Evolutionary conservation across 2,797 vertebrate genomes (phyloP), one percentile per base, ranked within the genome.

Genomic region (Propithecus perrieri): DNA sequence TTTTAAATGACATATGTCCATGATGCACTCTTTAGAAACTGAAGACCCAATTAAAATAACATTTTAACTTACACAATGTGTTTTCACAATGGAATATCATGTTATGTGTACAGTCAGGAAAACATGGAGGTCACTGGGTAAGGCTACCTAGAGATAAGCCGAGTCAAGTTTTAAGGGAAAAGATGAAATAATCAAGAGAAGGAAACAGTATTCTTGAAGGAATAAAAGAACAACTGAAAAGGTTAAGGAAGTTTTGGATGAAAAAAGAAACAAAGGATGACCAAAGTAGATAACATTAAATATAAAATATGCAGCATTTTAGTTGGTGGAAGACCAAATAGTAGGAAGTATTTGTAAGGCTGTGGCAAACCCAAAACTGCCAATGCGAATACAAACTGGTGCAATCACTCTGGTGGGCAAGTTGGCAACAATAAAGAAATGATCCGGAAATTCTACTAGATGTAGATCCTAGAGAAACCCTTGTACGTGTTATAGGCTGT

Each of bases 261-360:
- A 85, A 24, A 95, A 79, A 61, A 79, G 92, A 88, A 92, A 74
- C 38, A 85, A 80, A 17, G 33, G 75, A 75, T 86, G 75, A 30
- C n/a, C 41, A 55, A 86, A 46, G 59, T 81, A 59, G 76, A 50
- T 46, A 94, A 83, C 83, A 69, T 30, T 92, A 85, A 89, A 53
- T 69, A 33, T 57, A 95, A 92, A 94, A 91, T 30, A 74, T 3
- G 35, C 24, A 91, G 20, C 55, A 84, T 96, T 94, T 80, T 35
- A 74, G 41, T 38, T 65, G 80, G 20, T 69, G 30, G 90, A 81
- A 75, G 35, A 80, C 35, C 43, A 55, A 80, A 13, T 1, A 22
- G 38, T 22, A 86, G 57, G 48, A 93, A 81, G 30, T 28, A 79
- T 41, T 50, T 83, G 59, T 48, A 84, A 92, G 38, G 72, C 71